Base-by-base conservation (phyloP, 1,140 invertebrate genomes). In the Sitophilus oryzae region DNA sequence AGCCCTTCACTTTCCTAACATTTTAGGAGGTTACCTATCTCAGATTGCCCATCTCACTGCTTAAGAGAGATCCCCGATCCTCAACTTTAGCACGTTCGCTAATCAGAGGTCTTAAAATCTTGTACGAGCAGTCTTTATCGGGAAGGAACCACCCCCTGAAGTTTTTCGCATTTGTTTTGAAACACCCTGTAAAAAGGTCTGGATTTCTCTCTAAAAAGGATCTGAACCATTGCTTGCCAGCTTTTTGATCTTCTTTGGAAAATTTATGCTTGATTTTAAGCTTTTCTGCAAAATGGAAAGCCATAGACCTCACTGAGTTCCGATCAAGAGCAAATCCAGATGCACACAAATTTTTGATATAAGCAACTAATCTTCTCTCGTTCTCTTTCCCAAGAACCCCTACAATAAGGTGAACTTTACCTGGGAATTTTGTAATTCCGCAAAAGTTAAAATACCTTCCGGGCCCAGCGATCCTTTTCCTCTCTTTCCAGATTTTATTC, bases 271-370 rank as follows among this genome's bases (percentile, higher is more conserved):
- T 53, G 1, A 68, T 19, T 22, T 52, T 20, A 36, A 65, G 51
- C 36, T 65, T 58, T 59, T 67, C 57, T 23, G 63, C 59, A 61
- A 63, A 66, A 37, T 65, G 22, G 49, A 56, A 66, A 43, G 63
- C 66, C 36, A 37, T 6, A 37, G 36, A 4, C 36, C n/a, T n/a
- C n/a, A n/a, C n/a, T n/a, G n/a, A n/a, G 36, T 37, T 37, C 36
- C 36, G 36, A 37, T 37, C 36, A 37, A 15, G 36, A 37, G 36
- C 36, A 37, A 37, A 37, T 37, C 18, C 18, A 43, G 4, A 43
- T 43, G 3, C 18, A 19, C 21, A 43, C 18, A 23, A 21, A 6
- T 14, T 21, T 19, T 21, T 21, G 21, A 43, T 21, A 43, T 21
- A n/a, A 43, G 18, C n/a, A 23, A 43, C 18, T 19, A 43, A 9